Percentiles rank a stretch among this genome's conserved stretches.
These are phyloP conservation scores for Prinia subflava DNA, from an alignment of 2,113 vertebrate species.

Conservation along the genomic window DNA sequence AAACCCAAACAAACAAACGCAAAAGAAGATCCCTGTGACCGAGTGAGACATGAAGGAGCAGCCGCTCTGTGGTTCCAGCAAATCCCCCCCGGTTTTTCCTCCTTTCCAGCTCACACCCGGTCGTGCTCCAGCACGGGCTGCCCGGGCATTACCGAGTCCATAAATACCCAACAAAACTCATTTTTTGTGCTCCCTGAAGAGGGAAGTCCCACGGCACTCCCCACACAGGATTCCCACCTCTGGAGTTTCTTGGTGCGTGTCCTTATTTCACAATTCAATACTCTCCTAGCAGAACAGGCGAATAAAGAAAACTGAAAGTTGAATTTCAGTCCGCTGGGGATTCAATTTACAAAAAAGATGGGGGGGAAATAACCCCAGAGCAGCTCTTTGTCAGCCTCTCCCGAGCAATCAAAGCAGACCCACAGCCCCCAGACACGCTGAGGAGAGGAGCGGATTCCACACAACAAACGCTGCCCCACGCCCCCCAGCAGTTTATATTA, in stretches of 20 bases:
- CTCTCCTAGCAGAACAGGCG: neutral
- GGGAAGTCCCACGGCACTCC: neutral
- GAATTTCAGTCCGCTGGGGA: neutral
- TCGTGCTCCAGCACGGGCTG: neutral
- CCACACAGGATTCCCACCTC: neutral
- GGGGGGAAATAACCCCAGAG: accelerated
- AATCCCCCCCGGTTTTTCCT: neutral
- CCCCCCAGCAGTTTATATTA: neutral
- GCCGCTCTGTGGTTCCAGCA: neutral
- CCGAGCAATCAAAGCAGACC: neutral
- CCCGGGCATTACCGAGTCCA: neutral
- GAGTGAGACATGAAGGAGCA: neutral
- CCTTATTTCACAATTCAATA: neutral
- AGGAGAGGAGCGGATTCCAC: neutral
- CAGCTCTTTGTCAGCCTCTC: neutral
- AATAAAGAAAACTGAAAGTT: neutral
- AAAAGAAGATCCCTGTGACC: neutral
- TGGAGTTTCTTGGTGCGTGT: neutral
- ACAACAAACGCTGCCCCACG: neutral
- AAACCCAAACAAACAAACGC: too few relatives aligned
- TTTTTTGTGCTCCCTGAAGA: neutral
- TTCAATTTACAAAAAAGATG: neutral
- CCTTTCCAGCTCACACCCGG: neutral
- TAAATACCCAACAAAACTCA: neutral
- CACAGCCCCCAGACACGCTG: too few relatives aligned